A percentile compares a stretch with the other conserved stretches of the same genome.
These are phyloP conservation scores for Drosophila malerkotliana DNA, from an alignment of 1,140 invertebrate genomes.

Conservation along the genomic window DNA sequence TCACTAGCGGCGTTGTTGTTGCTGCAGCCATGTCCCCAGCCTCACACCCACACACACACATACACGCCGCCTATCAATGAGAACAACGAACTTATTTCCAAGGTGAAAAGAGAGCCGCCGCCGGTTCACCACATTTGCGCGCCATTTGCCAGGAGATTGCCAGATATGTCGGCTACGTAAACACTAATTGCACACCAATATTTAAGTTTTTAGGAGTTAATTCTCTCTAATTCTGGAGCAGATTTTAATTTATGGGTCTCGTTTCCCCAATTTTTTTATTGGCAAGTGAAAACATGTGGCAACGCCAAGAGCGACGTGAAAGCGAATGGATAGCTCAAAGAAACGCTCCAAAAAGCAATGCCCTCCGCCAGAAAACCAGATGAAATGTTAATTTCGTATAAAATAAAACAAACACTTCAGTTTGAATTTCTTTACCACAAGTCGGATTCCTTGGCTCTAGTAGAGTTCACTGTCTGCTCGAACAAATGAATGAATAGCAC, in stretches of 20 bases:
- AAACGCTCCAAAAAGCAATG: constrained; percentile 69
- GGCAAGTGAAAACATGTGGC: constrained; percentile 58
- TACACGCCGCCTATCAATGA: constrained; percentile 54
- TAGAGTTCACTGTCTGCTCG: constrained; percentile 9
- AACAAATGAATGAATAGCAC: constrained; percentile 65
- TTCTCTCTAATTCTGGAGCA: neutral
- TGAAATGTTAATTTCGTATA: constrained; percentile 28
- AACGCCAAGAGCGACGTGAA: constrained; percentile 67
- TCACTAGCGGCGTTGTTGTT: constrained; percentile 57
- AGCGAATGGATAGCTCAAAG: constrained; percentile 64
- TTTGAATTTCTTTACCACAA: constrained; percentile 1
- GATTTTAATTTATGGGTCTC: neutral
- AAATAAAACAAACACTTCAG: constrained; percentile 29
- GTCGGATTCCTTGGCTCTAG: neutral
- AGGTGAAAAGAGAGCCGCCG: constrained; percentile 54
- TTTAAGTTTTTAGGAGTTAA: neutral
- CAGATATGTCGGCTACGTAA: constrained; percentile 25
- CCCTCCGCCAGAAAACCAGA: constrained; percentile 43
- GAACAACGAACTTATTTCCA: constrained; percentile 76
- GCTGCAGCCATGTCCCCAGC: constrained; percentile 64
- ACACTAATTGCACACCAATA: constrained; percentile 3
- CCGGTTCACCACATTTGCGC: constrained; percentile 77
- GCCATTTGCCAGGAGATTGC: constrained; percentile 58
- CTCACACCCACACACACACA: constrained; percentile 41
- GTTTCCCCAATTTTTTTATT: constrained; percentile 10